Evolutionary conservation across 2,888 invertebrate species (phyloP), one percentile per base, ranked within the genome.

Genomic region (Macaria notata): DNA sequence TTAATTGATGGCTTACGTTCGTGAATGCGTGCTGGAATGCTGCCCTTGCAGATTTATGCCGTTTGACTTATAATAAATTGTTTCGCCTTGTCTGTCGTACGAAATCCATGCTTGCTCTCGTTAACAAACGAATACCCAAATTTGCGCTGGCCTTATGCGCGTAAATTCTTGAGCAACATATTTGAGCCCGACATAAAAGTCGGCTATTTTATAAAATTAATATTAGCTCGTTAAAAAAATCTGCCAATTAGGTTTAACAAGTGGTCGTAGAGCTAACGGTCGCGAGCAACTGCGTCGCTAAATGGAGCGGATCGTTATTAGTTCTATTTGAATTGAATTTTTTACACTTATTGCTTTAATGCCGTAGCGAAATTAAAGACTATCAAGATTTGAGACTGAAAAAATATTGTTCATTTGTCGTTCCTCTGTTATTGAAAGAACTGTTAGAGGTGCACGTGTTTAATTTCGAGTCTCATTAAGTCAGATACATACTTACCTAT

Each of bases 21-120:
- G 70, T 68, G 69, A 77, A 8, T 79, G 78, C 88, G 88, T 88
- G 89, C 81, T 79, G 79, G 88, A 84, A 88, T 86, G 87, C 74
- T 74, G 78, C 73, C 75, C 71, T 81, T 81, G 82, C 77, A 81
- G 87, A 88, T 88, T 87, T 81, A 75, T 72, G 68, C 65, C 75
- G 69, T 75, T 76, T 73, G 73, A 74, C 72, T 72, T 71, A 74
- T 70, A 76, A 75, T 78, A 73, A 75, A 74, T 78, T 71, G 69
- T 76, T 72, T 75, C 70, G 73, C 68, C 69, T 71, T 72, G 72
- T 72, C 71, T 69, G 71, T 71, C 45, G 31, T 52, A 45, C 43
- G 66, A 48, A 61, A 59, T 65, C 41, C 45, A 47, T 29, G 42
- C 49, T 53, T 49, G 39, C 46, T 19, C 8, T 33, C 19, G 31